Evolutionary conservation across 2,113 vertebrate genomes (phyloP).

Genomic region (Gymnarchus niloticus): DNA sequence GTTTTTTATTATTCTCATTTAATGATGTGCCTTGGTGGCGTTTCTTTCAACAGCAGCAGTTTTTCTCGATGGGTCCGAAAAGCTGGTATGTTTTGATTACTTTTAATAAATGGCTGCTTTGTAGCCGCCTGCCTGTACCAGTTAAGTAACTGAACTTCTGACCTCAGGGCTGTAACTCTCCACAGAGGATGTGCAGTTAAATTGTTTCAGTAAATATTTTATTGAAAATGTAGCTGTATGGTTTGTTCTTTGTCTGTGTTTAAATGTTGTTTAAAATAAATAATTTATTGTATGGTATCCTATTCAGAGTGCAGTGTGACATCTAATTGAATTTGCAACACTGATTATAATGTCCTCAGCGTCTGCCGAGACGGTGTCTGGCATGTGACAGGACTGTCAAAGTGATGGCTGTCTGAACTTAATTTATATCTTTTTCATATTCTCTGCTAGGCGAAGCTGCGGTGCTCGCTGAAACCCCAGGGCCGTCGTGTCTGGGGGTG

Average conservation of each 20-base stretch:
- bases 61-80: background rate
- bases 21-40: background rate
- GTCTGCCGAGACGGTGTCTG: background rate
- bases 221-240: background rate
- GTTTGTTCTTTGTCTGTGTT: background rate
- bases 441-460: conserved; percentile 19
- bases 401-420: background rate
- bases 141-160: background rate
- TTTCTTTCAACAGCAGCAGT: background rate
- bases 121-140: background rate
- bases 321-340: background rate
- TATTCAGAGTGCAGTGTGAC: background rate
- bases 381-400: background rate
- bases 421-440: conserved; percentile 14
- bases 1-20: background rate
- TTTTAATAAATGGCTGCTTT: background rate
- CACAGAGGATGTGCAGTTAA: background rate
- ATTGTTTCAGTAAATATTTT: background rate
- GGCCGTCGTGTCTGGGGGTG: conserved; percentile 26
- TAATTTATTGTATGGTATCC: background rate
- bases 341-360: background rate
- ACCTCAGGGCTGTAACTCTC: background rate
- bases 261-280: background rate
- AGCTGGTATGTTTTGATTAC: background rate
- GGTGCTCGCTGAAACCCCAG: conserved; percentile 4